A percentile compares a stretch with the other conserved stretches of the same genome.
Conservation (phyloP, 2,888 invertebrate genomes). For the Nemotelus nigrinus region DNA sequence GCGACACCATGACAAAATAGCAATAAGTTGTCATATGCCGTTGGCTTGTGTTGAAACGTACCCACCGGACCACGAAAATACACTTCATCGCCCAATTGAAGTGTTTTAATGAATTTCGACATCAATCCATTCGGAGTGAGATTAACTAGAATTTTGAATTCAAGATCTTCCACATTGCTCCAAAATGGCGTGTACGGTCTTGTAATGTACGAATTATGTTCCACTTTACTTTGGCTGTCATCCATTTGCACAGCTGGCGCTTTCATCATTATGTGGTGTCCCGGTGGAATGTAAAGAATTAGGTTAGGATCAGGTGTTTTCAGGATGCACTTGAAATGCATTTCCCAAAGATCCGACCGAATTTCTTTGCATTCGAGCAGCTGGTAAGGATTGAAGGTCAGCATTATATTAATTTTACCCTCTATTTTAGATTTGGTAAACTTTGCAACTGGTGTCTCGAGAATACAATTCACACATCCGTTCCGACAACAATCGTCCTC, state of each 20-base stretch:
- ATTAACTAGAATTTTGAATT: constrained; percentile 73
- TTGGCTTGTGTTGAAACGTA: constrained; percentile 65
- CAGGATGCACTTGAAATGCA: constrained; percentile 55
- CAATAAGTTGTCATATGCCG: constrained; percentile 64
- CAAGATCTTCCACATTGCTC: constrained; percentile 55
- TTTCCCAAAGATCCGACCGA: constrained; percentile 52
- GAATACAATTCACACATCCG: constrained; percentile 62
- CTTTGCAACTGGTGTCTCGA: constrained; percentile 54
- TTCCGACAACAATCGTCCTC: constrained; percentile 62
- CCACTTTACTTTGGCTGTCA: no score
- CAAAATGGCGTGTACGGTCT: constrained; percentile 63
- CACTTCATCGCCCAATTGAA: constrained; percentile 67
- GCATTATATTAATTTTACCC: constrained; percentile 50
- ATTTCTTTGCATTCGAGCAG: constrained; percentile 44
- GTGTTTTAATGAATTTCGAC: constrained; percentile 67
- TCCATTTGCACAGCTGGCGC: constrained; percentile 32
- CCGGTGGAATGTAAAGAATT: constrained; percentile 59
- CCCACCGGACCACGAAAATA: constrained; percentile 82
- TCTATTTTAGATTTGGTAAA: constrained; percentile 51
- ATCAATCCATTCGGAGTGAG: constrained; percentile 69
- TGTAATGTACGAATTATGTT: constrained; percentile 50
- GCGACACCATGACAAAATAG: constrained; percentile 80
- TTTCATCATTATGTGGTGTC: constrained; percentile 54
- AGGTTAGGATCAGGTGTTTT: constrained; percentile 50
- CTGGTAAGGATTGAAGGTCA: constrained; percentile 50